Evolutionary conservation across 2,113 vertebrate genomes (phyloP).

Genomic region (Craseonycteris thonglongyai): DNA sequence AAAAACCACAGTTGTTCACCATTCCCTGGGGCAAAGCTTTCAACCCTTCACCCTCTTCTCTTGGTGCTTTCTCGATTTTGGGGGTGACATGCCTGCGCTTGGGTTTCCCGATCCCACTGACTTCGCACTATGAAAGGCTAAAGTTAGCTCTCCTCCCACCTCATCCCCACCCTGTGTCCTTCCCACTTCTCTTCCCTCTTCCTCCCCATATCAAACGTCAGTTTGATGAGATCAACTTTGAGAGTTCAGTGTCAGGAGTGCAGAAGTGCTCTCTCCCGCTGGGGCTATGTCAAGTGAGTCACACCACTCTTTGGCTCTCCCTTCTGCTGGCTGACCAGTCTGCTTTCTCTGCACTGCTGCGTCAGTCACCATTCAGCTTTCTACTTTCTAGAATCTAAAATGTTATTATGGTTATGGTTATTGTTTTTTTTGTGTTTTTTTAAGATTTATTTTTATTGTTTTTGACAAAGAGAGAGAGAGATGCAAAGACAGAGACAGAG

Average conservation of each 20-base stretch:
- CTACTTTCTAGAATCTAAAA: not conserved
- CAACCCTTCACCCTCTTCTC: not conserved
- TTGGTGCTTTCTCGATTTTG: not conserved
- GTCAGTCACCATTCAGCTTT: too few species aligned
- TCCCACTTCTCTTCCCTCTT: not conserved
- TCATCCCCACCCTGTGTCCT: not conserved
- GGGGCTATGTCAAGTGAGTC: not conserved
- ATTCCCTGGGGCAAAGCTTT: not conserved
- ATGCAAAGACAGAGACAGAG: too few species aligned
- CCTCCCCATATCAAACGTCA: not conserved
- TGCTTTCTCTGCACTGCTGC: not conserved
- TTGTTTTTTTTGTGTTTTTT: too few species aligned
- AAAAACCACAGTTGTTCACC: not conserved
- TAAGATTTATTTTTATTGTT: too few species aligned
- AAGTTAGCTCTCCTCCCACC: not conserved
- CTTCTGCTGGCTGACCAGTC: not conserved
- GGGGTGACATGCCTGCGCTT: not conserved
- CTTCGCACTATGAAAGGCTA: not conserved
- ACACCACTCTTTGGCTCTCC: not conserved
- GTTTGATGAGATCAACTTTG: not conserved
- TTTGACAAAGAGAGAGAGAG: too few species aligned
- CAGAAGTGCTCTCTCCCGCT: not conserved
- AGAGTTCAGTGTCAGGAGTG: not conserved
- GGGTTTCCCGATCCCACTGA: too few species aligned
- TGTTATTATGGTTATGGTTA: too few species aligned